Evolutionary conservation across 1,140 invertebrate genomes (phyloP).

Genomic region (Cephus cinctus): DNA sequence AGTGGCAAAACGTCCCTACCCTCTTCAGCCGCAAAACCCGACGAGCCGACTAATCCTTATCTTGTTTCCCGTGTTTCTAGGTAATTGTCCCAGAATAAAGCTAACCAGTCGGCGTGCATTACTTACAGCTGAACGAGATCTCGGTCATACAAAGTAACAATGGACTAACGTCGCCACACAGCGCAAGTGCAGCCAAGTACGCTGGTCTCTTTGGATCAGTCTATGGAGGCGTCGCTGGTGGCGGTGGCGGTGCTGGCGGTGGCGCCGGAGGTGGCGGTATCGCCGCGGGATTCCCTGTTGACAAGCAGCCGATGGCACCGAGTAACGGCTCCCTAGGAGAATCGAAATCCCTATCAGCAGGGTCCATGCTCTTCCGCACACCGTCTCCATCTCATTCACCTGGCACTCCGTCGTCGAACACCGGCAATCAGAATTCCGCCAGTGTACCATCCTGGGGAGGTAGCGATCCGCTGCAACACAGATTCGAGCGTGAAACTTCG

Average conservation of each 20-base stretch:
- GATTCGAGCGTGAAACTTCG: conserved; percentile 42
- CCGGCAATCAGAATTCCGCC: conserved; percentile 44
- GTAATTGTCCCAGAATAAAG: conserved; percentile 20
- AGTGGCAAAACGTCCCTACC: no score
- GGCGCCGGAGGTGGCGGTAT: not conserved
- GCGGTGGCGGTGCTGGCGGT: conserved; percentile 27
- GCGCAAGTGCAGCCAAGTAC: conserved; percentile 45
- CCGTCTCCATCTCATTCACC: conserved; percentile 48
- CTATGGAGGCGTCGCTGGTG: no score
- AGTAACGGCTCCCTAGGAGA: conserved; percentile 44
- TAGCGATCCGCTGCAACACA: conserved; percentile 44
- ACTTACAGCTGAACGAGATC: conserved; percentile 64
- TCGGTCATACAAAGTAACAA: conserved; percentile 63
- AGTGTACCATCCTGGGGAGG: conserved; percentile 43
- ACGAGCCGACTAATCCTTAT: not conserved
- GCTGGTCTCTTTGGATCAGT: conserved; percentile 50
- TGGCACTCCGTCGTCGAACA: conserved; percentile 42
- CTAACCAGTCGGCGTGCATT: conserved; percentile 23
- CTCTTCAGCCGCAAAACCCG: not conserved
- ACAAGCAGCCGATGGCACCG: conserved; percentile 40
- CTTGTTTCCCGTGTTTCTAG: conserved; percentile 18
- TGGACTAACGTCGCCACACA: conserved; percentile 42
- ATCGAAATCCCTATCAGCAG: conserved; percentile 42
- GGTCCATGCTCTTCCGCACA: conserved; percentile 50
- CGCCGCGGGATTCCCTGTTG: conserved; percentile 32